A percentile compares a stretch with the other conserved stretches of the same genome.
Evolutionary conservation across 2,797 vertebrate species (phyloP).

Genomic region (Garrulus glandarius): DNA sequence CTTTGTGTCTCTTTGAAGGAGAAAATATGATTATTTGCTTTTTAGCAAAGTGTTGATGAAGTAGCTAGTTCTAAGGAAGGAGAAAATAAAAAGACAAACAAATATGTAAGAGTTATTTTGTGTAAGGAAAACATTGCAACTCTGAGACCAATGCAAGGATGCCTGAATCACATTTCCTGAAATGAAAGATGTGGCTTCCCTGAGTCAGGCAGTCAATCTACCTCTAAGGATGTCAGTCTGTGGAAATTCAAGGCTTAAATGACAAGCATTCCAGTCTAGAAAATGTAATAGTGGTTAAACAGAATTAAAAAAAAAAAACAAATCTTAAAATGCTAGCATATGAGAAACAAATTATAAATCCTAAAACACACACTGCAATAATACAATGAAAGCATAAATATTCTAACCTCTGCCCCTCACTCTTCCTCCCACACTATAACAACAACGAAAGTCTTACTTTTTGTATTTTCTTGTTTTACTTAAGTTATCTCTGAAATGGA

Average conservation of each 20-base stretch:
- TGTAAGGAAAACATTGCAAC: neutral
- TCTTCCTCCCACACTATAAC: neutral
- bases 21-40: neutral
- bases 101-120: neutral
- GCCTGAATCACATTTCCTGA: neutral
- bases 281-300: neutral
- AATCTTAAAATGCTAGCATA: neutral
- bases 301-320: neutral
- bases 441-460: neutral
- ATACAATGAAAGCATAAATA: neutral
- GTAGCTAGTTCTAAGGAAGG: neutral
- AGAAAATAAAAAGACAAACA: neutral
- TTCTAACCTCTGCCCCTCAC: neutral
- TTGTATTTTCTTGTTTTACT: conserved; percentile 1
- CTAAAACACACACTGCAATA: neutral
- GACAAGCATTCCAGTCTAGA: neutral
- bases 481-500: conserved; percentile 2
- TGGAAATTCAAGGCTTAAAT: neutral
- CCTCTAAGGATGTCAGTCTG: neutral
- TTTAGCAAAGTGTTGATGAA: neutral
- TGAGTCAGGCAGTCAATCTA: neutral
- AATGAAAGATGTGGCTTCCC: neutral
- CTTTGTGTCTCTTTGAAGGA: neutral
- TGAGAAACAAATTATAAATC: neutral
- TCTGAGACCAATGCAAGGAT: neutral